A percentile compares a stretch with the other conserved stretches of the same genome.
Conservation (phyloP, 1,140 invertebrate genomes). For the Cydia strobilella region DNA sequence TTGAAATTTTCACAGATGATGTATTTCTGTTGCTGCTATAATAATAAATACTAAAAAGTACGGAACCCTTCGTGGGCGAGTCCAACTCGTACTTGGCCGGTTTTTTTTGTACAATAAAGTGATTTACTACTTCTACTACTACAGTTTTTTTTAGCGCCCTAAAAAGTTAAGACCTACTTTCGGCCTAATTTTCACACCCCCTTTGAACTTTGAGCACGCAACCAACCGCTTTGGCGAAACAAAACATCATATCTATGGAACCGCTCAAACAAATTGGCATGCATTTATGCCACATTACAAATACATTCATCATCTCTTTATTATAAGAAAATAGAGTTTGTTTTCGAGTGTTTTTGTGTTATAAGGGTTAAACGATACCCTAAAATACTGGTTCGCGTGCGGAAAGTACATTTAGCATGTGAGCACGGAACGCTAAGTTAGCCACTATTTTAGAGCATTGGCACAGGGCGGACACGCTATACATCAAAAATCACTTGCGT, state of each 20-base stretch:
- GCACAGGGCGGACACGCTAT: no score
- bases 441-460: constrained; percentile 1
- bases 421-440: neutral
- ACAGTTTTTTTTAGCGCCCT: no score
- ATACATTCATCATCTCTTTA: neutral
- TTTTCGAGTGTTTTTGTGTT: neutral
- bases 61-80: no score
- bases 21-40: no score
- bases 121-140: no score
- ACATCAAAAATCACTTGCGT: no score
- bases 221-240: neutral
- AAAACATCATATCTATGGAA: neutral
- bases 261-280: constrained; percentile 1
- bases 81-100: no score
- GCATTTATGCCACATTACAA: neutral
- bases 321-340: neutral
- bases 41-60: no score
- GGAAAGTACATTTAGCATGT: neutral
- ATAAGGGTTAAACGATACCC: neutral
- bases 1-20: no score
- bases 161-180: neutral
- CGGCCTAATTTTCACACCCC: neutral
- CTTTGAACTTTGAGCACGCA: neutral
- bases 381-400: neutral
- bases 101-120: no score